These are phyloP conservation scores for Anabacerthia variegaticeps DNA, from an alignment of 2,797 vertebrate genomes.

Conservation along the genomic window DNA sequence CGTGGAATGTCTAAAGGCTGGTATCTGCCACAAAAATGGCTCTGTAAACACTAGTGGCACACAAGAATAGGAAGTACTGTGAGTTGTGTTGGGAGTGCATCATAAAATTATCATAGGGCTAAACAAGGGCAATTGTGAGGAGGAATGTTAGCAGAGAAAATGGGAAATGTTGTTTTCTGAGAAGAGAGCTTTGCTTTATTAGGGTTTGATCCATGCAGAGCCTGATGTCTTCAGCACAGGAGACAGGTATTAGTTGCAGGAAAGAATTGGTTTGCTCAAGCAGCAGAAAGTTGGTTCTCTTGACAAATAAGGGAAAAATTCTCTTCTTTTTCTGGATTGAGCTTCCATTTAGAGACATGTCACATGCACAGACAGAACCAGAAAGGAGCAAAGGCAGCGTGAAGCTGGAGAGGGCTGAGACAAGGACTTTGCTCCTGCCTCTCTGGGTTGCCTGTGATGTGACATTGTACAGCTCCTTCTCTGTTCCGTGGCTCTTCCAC, in stretches of 20 bases:
- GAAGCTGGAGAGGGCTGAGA: neutral
- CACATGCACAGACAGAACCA: neutral
- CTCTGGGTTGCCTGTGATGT: neutral
- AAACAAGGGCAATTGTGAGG: constrained; percentile 24
- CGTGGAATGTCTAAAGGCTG: neutral
- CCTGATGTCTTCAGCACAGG: neutral
- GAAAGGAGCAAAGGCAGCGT: neutral
- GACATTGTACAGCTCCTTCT: neutral
- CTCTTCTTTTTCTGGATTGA: neutral
- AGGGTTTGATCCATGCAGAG: neutral
- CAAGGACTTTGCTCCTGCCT: neutral
- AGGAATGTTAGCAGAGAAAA: neutral
- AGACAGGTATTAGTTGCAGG: neutral
- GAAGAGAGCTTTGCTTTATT: constrained; percentile 6
- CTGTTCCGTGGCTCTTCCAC: neutral
- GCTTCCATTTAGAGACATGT: neutral
- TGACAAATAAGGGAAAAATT: neutral
- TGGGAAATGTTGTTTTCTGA: neutral
- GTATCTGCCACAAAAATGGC: constrained; percentile 32
- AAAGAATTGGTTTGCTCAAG: neutral
- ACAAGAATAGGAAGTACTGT: neutral
- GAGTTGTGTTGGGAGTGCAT: neutral
- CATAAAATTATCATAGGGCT: constrained; percentile 1
- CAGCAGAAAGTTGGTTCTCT: neutral
- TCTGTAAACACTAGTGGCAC: constrained; percentile 34